Evolutionary conservation across 2,113 vertebrate genomes (phyloP).

Genomic region (Seriola quinqueradiata): DNA sequence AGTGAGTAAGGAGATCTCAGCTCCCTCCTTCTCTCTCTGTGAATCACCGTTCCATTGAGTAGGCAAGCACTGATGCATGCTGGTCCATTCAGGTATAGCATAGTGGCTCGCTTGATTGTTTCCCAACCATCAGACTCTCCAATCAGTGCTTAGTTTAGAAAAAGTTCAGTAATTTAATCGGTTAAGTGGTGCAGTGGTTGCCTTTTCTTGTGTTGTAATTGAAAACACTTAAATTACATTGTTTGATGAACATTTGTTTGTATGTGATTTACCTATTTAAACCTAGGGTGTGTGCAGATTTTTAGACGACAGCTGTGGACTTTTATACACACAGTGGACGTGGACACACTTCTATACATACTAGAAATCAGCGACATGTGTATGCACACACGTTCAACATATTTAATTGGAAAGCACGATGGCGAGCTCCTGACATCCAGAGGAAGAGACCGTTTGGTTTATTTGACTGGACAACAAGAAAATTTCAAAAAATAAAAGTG

Average conservation of each 20-base stretch:
- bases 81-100: conserved; percentile 34
- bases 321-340: neutral
- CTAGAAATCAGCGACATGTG: neutral
- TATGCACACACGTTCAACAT: neutral
- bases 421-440: too few relatives aligned
- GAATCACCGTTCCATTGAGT: conserved; percentile 74
- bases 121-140: conserved; percentile 24
- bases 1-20: conserved; percentile 55
- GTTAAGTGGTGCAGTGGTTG: neutral
- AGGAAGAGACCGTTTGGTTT: too few relatives aligned
- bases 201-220: neutral
- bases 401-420: neutral
- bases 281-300: neutral
- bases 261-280: neutral
- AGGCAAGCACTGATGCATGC: conserved; percentile 54
- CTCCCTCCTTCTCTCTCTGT: conserved; percentile 25
- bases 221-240: neutral
- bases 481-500: too few relatives aligned
- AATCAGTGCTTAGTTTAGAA: neutral
- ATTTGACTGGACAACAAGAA: too few relatives aligned
- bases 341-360: neutral
- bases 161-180: neutral
- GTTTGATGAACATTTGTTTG: neutral
- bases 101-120: conserved; percentile 31
- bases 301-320: neutral